Percentiles rank a stretch among this genome's conserved stretches.
These are phyloP conservation scores for Sciurus niger DNA, from an alignment of 2,113 vertebrate genomes.

Conservation along the genomic window DNA sequence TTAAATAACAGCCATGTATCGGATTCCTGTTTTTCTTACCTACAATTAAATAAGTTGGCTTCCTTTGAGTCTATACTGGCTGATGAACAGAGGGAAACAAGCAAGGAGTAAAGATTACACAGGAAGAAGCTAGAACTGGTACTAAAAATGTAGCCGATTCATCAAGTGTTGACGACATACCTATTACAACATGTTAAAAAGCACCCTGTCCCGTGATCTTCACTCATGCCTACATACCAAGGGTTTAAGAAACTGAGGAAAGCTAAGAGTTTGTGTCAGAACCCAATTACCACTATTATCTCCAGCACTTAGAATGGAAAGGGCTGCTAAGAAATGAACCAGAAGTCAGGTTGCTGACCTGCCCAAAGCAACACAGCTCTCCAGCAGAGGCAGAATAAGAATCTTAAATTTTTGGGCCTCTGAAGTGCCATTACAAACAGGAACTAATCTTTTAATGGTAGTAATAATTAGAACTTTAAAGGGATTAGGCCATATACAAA, in stretches of 20 bases:
- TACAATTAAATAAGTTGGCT: background rate
- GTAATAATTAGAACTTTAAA: constrained; percentile 45
- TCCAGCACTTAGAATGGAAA: background rate
- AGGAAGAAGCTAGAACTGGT: constrained; percentile 26
- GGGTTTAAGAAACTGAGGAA: constrained; percentile 6
- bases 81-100: background rate
- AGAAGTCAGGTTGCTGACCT: background rate
- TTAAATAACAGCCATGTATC: background rate
- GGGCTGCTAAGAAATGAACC: background rate
- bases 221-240: background rate
- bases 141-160: background rate
- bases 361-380: background rate
- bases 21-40: constrained; percentile 22
- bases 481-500: background rate
- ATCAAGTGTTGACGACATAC: constrained; percentile 6
- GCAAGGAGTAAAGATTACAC: constrained; percentile 3
- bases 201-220: background rate
- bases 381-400: background rate
- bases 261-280: background rate
- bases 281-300: background rate
- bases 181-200: constrained; percentile 43
- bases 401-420: background rate
- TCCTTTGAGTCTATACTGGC: background rate
- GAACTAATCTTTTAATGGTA: background rate
- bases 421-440: background rate